phyloP scores from a whole-genome alignment of 2,888 invertebrate species.

The Noctua fimbriata region DNA sequence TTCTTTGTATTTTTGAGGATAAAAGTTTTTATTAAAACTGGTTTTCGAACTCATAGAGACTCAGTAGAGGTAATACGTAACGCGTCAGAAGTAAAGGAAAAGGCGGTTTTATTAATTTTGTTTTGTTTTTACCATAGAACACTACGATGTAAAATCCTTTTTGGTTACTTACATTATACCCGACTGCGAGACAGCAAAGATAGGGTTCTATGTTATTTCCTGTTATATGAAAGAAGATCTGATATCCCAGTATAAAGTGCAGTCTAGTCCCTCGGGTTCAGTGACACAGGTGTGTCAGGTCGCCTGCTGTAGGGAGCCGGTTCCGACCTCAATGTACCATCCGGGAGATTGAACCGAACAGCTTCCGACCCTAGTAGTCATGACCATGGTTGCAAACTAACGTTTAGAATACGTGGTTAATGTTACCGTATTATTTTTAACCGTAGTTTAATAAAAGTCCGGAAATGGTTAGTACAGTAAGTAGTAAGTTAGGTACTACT shows the following conservation, averaged over 20 bases:
- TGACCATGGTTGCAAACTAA: constrained; percentile 13
- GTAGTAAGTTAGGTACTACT: too few relatives aligned
- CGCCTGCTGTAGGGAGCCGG: constrained; percentile 56
- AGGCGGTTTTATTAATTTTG: not conserved
- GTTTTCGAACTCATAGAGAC: not conserved
- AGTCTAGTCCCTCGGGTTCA: constrained; percentile 42
- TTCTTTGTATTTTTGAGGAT: not conserved
- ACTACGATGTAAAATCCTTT: not conserved
- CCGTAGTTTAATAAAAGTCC: not conserved
- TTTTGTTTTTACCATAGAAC: not conserved
- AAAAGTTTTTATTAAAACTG: not conserved
- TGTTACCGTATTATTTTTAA: not conserved
- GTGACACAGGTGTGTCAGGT: constrained; percentile 63
- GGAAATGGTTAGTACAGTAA: not conserved
- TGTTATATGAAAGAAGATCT: too few relatives aligned
- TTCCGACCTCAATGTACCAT: constrained; percentile 65
- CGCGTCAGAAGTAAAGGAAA: not conserved
- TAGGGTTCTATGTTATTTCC: not conserved
- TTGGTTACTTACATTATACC: not conserved
- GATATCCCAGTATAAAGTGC: not conserved
- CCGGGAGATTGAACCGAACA: constrained; percentile 60
- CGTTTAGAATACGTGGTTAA: not conserved
- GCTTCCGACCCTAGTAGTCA: constrained; percentile 51
- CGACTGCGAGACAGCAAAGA: not conserved
- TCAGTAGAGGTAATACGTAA: not conserved